Evolutionary conservation across 1,140 invertebrate species (phyloP).

Genomic region (Drosophila burlai): DNA sequence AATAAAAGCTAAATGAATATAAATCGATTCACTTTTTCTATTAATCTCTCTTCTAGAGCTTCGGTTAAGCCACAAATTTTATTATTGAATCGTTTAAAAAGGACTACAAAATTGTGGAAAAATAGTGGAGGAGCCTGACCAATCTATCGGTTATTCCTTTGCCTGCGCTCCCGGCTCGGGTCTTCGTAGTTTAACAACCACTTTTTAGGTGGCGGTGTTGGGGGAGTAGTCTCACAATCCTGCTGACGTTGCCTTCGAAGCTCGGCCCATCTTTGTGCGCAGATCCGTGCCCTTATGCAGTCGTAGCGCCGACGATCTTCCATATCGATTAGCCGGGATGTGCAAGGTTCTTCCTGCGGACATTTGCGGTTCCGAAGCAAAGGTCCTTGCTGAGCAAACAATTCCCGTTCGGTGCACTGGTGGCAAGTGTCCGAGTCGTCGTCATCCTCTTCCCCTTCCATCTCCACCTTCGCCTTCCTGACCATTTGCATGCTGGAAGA

Average conservation of each 20-base stretch:
- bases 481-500: neutral
- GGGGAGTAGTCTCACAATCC: neutral
- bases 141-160: neutral
- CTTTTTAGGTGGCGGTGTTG: neutral
- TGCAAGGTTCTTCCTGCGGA: conserved; percentile 4
- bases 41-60: too few relatives aligned
- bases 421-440: neutral
- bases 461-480: neutral
- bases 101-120: conserved; percentile 2
- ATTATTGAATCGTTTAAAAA: neutral
- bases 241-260: neutral
- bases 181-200: neutral
- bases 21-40: neutral
- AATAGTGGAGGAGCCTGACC: neutral
- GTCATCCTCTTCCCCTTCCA: neutral
- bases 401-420: neutral
- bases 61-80: neutral
- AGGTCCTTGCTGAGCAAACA: neutral
- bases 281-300: neutral
- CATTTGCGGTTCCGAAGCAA: neutral
- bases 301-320: neutral
- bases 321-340: neutral
- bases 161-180: neutral
- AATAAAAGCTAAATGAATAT: neutral
- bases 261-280: neutral